Evolutionary conservation across 1,140 invertebrate species (phyloP).

Genomic region (Nasonia giraulti): DNA sequence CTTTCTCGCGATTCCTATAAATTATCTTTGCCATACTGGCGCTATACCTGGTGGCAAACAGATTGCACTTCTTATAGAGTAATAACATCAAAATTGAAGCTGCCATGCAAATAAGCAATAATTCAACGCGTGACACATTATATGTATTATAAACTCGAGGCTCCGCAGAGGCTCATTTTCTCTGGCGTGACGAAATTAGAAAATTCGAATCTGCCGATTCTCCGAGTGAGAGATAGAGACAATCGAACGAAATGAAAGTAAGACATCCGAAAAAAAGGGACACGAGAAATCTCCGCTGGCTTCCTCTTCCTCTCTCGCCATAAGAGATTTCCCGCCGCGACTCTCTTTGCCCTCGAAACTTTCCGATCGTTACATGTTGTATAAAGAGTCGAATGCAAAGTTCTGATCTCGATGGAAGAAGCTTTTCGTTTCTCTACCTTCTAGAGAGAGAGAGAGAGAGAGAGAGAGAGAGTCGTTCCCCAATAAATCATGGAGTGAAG

Average conservation of each 20-base stretch:
- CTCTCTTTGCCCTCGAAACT: slow-evolving; percentile 52
- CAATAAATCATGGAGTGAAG: slow-evolving; percentile 6
- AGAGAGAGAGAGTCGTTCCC: neutral
- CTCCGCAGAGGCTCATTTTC: neutral
- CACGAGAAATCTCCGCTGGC: slow-evolving; percentile 38
- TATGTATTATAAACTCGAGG: neutral
- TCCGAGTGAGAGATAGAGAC: slow-evolving; percentile 8
- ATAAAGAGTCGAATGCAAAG: slow-evolving; percentile 24
- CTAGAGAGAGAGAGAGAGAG: neutral
- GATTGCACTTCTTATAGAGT: neutral
- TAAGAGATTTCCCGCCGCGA: slow-evolving; percentile 29
- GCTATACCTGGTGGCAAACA: neutral
- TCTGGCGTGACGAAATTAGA: slow-evolving; percentile 42
- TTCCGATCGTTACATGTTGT: slow-evolving; percentile 18
- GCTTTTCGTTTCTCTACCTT: slow-evolving; percentile 21
- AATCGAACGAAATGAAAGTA: slow-evolving; percentile 50
- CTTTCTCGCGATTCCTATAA: neutral
- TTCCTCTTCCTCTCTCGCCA: slow-evolving; percentile 22
- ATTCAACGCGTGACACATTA: neutral
- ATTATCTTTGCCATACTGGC: neutral
- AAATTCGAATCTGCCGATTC: slow-evolving; percentile 28
- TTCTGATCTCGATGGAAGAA: slow-evolving; percentile 8
- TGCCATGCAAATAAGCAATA: neutral
- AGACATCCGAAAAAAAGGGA: slow-evolving; percentile 34
- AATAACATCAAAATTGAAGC: neutral